Percentiles rank a stretch among this genome's conserved stretches.
phyloP scores from a whole-genome alignment of 2,113 vertebrate species.

The Calypte anna region DNA sequence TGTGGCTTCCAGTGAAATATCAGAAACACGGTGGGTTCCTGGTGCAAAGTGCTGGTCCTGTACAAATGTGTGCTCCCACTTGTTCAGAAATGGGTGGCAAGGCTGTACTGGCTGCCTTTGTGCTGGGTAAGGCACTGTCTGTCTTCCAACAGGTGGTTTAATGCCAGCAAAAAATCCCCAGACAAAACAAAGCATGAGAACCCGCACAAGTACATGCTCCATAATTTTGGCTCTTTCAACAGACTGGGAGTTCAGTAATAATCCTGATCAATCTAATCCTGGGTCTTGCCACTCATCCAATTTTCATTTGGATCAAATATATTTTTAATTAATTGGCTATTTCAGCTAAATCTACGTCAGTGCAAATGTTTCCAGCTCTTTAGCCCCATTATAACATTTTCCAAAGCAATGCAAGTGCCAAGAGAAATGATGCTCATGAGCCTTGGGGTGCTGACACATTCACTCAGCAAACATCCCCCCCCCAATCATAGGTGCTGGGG shows the following conservation, averaged over 20 bases:
- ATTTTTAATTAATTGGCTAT: conserved; percentile 32
- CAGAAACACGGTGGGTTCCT: background rate
- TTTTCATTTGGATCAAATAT: conserved; percentile 22
- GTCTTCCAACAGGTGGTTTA: conserved; percentile 51
- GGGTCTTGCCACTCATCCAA: background rate
- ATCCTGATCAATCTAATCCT: background rate
- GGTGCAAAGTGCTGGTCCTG: conserved; percentile 36
- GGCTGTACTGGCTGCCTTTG: background rate
- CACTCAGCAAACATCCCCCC: background rate
- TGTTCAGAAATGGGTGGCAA: background rate
- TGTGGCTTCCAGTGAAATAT: background rate
- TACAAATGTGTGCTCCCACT: background rate
- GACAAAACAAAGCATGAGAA: background rate
- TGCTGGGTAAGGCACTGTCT: background rate
- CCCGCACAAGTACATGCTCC: background rate
- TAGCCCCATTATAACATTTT: background rate
- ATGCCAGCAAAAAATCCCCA: background rate
- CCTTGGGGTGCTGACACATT: background rate
- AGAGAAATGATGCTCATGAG: background rate
- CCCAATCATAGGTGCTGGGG: background rate
- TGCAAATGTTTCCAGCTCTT: conserved; percentile 17
- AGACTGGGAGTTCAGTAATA: background rate
- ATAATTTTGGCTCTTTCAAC: conserved; percentile 6
- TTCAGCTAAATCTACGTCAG: background rate
- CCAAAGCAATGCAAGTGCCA: background rate